Evolutionary conservation across 1,140 invertebrate genomes (phyloP).

Genomic region (Tribolium castaneum): DNA sequence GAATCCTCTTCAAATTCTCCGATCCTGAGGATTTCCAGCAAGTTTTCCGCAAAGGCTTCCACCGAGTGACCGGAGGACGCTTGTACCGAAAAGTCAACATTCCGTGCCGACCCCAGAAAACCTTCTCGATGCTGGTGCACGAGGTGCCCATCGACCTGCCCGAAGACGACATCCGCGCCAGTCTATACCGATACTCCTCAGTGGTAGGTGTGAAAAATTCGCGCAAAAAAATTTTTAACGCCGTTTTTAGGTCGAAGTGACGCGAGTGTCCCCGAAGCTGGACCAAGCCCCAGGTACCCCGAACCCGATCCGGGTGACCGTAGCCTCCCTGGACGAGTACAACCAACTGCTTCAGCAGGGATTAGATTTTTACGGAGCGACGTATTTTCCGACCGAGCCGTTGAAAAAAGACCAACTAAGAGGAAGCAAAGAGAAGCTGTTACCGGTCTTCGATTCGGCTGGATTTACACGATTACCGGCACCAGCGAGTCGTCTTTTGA

Average conservation of each 20-base stretch:
- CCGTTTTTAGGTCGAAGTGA: conserved; percentile 65
- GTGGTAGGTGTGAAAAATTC: conserved; percentile 71
- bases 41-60: conserved; percentile 87
- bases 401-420: conserved; percentile 69
- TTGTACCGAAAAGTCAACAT: conserved; percentile 76
- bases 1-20: conserved; percentile 88
- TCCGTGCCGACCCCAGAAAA: conserved; percentile 84
- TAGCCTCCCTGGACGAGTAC: conserved; percentile 83
- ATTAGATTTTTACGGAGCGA: conserved; percentile 86
- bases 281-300: conserved; percentile 66
- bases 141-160: conserved; percentile 85
- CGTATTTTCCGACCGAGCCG: conserved; percentile 85
- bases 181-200: conserved; percentile 82
- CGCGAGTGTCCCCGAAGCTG: conserved; percentile 64
- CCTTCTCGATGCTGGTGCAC: conserved; percentile 80
- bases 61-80: conserved; percentile 67
- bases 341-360: conserved; percentile 83
- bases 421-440: conserved; percentile 78
- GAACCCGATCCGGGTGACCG: conserved; percentile 77
- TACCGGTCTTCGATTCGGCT: conserved; percentile 84
- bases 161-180: conserved; percentile 84
- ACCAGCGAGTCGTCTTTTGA: conserved; percentile 80
- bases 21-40: conserved; percentile 86
- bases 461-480: conserved; percentile 83
- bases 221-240: background rate